Conservation (phyloP, 2,888 invertebrate species). For the Chaetogeoica ovagalla region DNA sequence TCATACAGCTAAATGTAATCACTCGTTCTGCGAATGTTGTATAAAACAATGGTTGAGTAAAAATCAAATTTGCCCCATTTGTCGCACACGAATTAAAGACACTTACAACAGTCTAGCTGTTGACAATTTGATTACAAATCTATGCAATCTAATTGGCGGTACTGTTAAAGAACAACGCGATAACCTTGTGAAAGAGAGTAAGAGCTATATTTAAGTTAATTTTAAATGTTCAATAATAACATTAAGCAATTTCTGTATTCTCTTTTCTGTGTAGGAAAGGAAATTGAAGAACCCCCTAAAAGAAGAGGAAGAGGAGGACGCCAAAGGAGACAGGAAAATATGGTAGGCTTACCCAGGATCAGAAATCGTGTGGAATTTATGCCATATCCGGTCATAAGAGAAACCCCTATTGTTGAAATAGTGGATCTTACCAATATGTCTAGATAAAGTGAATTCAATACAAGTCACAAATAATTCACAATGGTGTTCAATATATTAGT, state of each 20-base stretch:
- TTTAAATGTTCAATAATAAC: too few species aligned
- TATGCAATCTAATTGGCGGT: conserved; percentile 7
- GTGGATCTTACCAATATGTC: conserved; percentile 8
- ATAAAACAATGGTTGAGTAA: background rate
- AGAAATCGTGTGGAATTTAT: too few species aligned
- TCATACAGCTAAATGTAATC: background rate
- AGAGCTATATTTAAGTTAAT: background rate
- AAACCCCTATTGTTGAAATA: background rate
- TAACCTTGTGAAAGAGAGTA: conserved; percentile 11
- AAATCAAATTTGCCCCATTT: conserved; percentile 18
- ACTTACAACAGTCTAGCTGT: background rate
- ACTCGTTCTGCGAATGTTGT: conserved; percentile 26
- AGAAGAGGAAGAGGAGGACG: too few species aligned
- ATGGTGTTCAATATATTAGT: too few species aligned
- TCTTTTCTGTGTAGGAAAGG: background rate
- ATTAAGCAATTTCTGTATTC: background rate
- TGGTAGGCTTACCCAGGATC: too few species aligned
- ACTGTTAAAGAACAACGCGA: conserved; percentile 5
- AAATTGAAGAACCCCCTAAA: too few species aligned
- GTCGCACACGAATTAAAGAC: background rate
- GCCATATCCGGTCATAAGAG: background rate
- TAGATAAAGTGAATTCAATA: background rate
- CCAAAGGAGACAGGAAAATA: too few species aligned
- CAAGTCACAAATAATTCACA: too few species aligned
- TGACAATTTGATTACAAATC: conserved; percentile 12